Base-by-base conservation (phyloP, 2,113 vertebrate species). In the Bettongia penicillata region DNA sequence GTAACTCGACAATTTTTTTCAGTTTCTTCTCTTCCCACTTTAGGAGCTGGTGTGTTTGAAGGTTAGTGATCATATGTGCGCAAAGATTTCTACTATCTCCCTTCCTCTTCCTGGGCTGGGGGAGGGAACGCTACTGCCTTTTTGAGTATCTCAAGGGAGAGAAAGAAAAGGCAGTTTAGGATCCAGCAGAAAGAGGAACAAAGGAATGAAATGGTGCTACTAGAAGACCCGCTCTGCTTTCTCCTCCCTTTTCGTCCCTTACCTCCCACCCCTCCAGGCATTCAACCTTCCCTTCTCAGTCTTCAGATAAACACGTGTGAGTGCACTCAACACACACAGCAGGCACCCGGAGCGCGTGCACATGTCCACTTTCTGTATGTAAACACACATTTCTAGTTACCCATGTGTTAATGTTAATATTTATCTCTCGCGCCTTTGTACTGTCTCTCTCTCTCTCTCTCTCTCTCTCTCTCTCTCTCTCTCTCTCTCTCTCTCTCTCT, bases 271-370 rank as follows among this genome's bases (percentile, higher is more conserved):
- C 90, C 47, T 61, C 48, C 61, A 14, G 5, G 43, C 0, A 28
- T 5, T 37, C 96, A 96, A 95, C 96, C 96, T 93, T 90, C 95
- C 97, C 16, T 93, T 91, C 94, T 14, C 0, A n/a, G 68, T 50
- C 90, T 93, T 37, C 61, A 43, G 37, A n/a, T 16, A 77, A 84
- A 43, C 68, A 23, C 68, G n/a, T 43, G 68, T 43, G 68, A 22
- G 68, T 43, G n/a, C n/a, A 84, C 8, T n/a, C 68, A n/a, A 77
- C n/a, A 84, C 51, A 37, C 51, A 10, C 91, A 48, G 49, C 57
- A 4, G 37, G 53, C 50, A 49, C n/a, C 48, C 91, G 49, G n/a
- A 9, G 91, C 7, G 47, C 23, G 49, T n/a, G 61, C 26, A 28
- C 89, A 61, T 89, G 92, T 68, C 93, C 16, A 55, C 55, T 89